Base-by-base conservation (phyloP, 2,797 vertebrate species). In the Momotus momota region DNA sequence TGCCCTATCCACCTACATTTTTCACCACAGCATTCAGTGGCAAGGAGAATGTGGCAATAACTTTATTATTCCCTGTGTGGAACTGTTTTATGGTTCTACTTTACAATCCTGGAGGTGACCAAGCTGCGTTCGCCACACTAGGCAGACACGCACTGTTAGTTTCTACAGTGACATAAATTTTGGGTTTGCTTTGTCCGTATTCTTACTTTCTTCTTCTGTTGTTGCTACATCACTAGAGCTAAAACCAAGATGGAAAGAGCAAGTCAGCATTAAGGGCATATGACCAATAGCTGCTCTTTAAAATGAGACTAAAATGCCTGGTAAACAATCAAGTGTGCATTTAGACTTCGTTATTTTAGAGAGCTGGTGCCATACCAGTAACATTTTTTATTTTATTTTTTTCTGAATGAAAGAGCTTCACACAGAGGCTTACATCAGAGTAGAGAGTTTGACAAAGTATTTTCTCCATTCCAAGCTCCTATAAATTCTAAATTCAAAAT, bases 1-100 rank as follows among this genome's bases (percentile, higher is more conserved):
- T 11, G 20, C 26, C 0, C 0, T 14, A 35, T 8, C 66, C 86
- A 27, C 0, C 12, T 20, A 6, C 31, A 2, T n/a, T 55, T 66
- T 48, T 31, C 20, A 69, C 49, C 46, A 49, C 45, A 70, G 64
- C 45, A 19, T 7, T 64, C 10, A 0, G 57, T 12, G 3, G 35
- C 75, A 90, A 70, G 43, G 26, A 52, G 45, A 72, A 43, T 0
- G 2, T 11, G 67, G 55, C 40, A 91, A 1, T 60, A 51, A 62
- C 51, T 46, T 52, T 0, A 16, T 12, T 17, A 43, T 27, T 70
- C 40, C 23, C 19, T 70, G 27, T 54, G 21, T 31, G 73, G 58
- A 54, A 35, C 35, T 8, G 35, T 62, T 80, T 21, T 18, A 65
- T 8, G 5, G 46, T 58, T 80, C 43, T 58, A 23, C 33, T 69